Conservation (phyloP, 2,797 vertebrate genomes). For the Crotalus adamanteus region DNA sequence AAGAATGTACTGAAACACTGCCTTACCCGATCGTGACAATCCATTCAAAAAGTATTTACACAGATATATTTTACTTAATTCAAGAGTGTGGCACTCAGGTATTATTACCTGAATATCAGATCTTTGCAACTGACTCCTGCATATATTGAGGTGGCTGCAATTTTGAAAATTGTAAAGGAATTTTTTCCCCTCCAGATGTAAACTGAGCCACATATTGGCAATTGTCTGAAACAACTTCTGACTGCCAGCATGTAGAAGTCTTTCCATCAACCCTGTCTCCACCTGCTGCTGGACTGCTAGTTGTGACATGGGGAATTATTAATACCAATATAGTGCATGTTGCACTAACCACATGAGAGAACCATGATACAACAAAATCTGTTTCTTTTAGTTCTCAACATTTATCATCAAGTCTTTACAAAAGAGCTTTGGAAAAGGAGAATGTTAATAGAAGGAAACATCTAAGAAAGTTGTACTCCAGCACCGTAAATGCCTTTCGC, state of each 20-base stretch:
- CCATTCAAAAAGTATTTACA: background rate
- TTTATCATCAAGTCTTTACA: constrained; percentile 22
- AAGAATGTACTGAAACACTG: constrained; percentile 54
- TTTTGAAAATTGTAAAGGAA: constrained; percentile 24
- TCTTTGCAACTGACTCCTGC: constrained; percentile 10
- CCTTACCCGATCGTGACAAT: constrained; percentile 23
- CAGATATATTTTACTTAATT: background rate
- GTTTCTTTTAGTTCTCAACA: background rate
- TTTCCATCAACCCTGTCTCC: background rate
- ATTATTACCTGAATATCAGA: constrained; percentile 16
- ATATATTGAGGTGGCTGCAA: constrained; percentile 14
- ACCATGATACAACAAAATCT: background rate
- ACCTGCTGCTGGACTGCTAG: background rate
- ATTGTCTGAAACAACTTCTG: background rate
- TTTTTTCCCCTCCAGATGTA: background rate
- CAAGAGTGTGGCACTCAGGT: constrained; percentile 9
- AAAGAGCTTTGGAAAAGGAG: constrained; percentile 30
- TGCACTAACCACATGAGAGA: background rate
- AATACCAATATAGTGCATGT: background rate
- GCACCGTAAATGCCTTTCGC: constrained; percentile 17
- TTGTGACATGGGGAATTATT: background rate
- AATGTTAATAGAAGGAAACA: background rate
- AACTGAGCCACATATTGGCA: background rate
- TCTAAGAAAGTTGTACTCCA: background rate
- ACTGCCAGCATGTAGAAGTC: background rate